Percentiles rank a stretch among this genome's conserved stretches.
Conservation (phyloP, 2,888 invertebrate genomes). For the Caenorhabditis zanzibari region DNA sequence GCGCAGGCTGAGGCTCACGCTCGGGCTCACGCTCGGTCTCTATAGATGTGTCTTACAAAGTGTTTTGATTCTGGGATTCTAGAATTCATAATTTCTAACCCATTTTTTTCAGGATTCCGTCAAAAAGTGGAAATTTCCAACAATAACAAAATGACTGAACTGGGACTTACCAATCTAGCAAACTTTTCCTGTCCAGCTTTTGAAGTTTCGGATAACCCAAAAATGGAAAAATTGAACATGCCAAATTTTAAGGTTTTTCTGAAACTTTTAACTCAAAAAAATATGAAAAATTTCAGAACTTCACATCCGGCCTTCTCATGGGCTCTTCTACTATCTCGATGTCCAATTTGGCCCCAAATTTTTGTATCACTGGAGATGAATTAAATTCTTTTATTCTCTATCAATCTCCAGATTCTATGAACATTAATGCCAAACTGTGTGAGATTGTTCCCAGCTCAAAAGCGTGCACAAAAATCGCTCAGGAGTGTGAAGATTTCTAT, state of each 20-base stretch:
- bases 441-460: background rate
- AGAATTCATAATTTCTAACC: background rate
- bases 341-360: background rate
- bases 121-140: background rate
- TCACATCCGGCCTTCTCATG: background rate
- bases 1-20: too few species aligned
- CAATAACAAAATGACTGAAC: conserved; percentile 22
- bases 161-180: conserved; percentile 14
- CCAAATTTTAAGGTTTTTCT: conserved; percentile 9
- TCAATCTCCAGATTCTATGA: background rate
- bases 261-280: background rate
- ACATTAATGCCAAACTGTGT: background rate
- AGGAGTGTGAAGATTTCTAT: conserved; percentile 18
- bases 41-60: too few species aligned
- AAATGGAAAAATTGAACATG: conserved; percentile 23
- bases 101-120: too few species aligned
- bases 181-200: background rate
- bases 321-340: conserved; percentile 4
- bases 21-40: too few species aligned
- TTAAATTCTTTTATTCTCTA: background rate
- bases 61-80: too few species aligned
- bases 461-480: background rate
- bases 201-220: background rate
- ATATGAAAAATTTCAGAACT: background rate
- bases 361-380: conserved; percentile 25